Evolutionary conservation across 2,797 vertebrate species (phyloP), one percentile per base, ranked within the genome.

Genomic region (Gadopsis marmoratus): DNA sequence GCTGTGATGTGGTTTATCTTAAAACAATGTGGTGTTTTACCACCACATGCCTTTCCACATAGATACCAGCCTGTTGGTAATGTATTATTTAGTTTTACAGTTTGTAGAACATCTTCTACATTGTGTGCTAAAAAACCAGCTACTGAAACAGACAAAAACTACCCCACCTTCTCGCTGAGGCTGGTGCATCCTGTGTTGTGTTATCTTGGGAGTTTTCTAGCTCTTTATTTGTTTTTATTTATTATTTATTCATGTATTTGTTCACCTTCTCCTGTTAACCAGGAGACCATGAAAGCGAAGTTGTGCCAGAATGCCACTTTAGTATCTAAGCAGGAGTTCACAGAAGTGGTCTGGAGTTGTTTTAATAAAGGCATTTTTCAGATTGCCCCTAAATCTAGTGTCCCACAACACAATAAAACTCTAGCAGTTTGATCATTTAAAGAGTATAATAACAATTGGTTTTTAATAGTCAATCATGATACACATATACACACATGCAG

Each of bases 351-450:
- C 43, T 29, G 37, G 60, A 70, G 79, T 78, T 85, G 56, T 73
- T 83, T 85, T 89, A 89, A 87, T 93, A 88, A 89, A 88, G 75
- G 47, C 78, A 35, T 37, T 70, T 78, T 70, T 82, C 64, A 82
- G 73, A 83, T 82, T 87, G 54, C 66, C 66, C 73, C 48, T 47
- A 73, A 80, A 78, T 55, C 41, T 43, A 21, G 59, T 54, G 78
- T 70, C 76, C 76, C 54, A 7, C 72, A 86, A 58, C 77, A 86
- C 79, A 88, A 90, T 83, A 88, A 86, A 88, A 79, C 58, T 71
- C n/a, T 26, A 58, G 47, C 58, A 88, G 69, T 81, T 68, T 81
- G 70, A 86, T 89, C 45, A 73, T 80, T 88, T 74, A 35, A 72
- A 72, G 26, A 78, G 59, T 71, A 26, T 26, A 26, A 26, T 26